These are phyloP conservation scores for Trachops cirrhosus DNA, from an alignment of 2,797 vertebrate genomes.

Conservation along the genomic window DNA sequence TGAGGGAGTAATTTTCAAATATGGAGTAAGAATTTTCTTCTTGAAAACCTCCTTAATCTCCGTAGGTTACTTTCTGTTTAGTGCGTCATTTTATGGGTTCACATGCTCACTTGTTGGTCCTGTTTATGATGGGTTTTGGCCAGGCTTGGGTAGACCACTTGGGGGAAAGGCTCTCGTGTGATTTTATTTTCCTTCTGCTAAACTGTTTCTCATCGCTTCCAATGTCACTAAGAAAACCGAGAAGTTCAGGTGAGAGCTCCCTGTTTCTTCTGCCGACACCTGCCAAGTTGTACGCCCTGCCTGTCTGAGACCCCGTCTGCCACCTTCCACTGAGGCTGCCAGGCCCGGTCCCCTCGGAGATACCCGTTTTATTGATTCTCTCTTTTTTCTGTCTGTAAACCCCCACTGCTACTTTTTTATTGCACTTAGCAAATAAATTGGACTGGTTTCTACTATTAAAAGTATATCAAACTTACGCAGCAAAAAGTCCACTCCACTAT, in stretches of 20 bases:
- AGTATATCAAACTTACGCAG: background rate
- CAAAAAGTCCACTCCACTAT: background rate
- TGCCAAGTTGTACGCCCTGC: background rate
- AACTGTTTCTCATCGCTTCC: background rate
- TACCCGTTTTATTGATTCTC: background rate
- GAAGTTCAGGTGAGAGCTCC: background rate
- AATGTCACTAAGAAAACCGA: background rate
- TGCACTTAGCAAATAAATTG: background rate
- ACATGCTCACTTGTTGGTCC: background rate
- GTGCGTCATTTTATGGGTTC: background rate
- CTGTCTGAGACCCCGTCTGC: background rate
- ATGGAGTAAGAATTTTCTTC: background rate
- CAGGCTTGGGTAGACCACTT: background rate
- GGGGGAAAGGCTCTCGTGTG: background rate
- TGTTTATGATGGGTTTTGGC: background rate
- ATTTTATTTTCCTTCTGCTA: background rate
- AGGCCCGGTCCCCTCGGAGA: background rate
- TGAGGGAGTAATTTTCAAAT: background rate
- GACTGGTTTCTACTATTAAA: background rate
- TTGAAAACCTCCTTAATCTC: background rate
- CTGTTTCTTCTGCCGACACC: background rate
- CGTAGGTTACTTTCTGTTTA: background rate
- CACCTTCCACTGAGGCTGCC: background rate
- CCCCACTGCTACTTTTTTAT: background rate
- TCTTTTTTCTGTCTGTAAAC: background rate